These are phyloP conservation scores for Leptopilina myrica DNA, from an alignment of 2,888 invertebrate species.

Conservation along the genomic window DNA sequence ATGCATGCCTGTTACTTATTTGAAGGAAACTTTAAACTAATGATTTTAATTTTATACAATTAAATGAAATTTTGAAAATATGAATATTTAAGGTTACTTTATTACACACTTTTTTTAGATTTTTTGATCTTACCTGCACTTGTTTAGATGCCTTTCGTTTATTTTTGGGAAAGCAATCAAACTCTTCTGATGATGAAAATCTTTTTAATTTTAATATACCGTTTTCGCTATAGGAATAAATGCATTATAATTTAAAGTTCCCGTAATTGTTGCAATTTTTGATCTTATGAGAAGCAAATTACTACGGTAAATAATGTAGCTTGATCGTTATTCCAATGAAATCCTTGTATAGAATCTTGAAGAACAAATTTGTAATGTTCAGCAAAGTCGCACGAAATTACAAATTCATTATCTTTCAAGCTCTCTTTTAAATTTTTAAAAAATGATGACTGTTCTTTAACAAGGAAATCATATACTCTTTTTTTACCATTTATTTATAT, in stretches of 20 bases:
- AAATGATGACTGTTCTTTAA: background rate
- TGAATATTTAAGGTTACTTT: no score
- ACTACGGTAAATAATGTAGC: no score
- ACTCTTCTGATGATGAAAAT: background rate
- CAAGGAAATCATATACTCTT: background rate
- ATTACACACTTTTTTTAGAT: no score
- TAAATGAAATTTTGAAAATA: no score
- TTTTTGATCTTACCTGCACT: no score
- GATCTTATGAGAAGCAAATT: background rate
- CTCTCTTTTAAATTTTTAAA: background rate
- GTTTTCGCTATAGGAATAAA: background rate
- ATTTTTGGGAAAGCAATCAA: background rate
- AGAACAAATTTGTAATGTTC: background rate
- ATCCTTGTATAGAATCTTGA: no score
- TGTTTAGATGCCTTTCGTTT: background rate
- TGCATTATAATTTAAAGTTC: background rate
- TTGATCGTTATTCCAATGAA: no score
- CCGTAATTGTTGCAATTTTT: background rate
- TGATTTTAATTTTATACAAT: no score
- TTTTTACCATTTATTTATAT: background rate
- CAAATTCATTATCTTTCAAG: background rate
- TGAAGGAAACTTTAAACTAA: no score
- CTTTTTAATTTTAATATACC: background rate
- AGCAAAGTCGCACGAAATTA: background rate
- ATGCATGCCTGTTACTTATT: no score